Base-by-base conservation (phyloP, 2,113 vertebrate genomes). In the Aegotheles bennettii region DNA sequence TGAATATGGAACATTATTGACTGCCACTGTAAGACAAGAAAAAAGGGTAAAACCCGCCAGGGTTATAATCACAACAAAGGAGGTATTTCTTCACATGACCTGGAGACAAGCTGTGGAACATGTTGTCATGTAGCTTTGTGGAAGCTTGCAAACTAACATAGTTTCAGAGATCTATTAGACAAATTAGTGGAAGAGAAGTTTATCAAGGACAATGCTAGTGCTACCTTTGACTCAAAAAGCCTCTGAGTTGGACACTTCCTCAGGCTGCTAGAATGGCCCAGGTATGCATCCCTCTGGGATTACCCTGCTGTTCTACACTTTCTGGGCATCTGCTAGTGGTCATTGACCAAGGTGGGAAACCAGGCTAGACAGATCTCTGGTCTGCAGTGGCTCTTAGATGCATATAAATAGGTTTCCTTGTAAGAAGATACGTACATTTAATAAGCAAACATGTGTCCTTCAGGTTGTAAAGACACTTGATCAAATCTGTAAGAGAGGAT, bases 291-390 rank as follows among this genome's bases (percentile, higher is more conserved):
- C 20, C 21, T 64, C 50, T 40, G 47, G 24, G 29, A n/a, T 63
- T 26, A 63, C 4, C 15, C 6, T 1, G 0, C n/a, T 11, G 21
- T 0, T 1, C 12, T 13, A 9, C 14, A 8, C 8, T 54, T 65
- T 13, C 26, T 23, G 29, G 38, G 23, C n/a, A 47, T n/a, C 28
- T 85, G 28, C 33, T 40, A 21, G 38, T n/a, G 67, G 20, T 24
- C 75, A 36, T 9, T 59, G 40, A 16, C n/a, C 60, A 51, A 59
- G 60, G 21, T 31, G 14, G 17, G 17, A 73, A 64, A 57, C 10
- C 1, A 0, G 20, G 29, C n/a, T 47, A 45, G 84, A 23, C 26
- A 43, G 45, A 28, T 48, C n/a, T 82, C 24, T 1, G 1, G 20
- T 65, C 64, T 71, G 50, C 29, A 65, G 43, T 47, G 29, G 13